Base-by-base conservation (phyloP, 2,113 vertebrate species). In the Lathamus discolor region DNA sequence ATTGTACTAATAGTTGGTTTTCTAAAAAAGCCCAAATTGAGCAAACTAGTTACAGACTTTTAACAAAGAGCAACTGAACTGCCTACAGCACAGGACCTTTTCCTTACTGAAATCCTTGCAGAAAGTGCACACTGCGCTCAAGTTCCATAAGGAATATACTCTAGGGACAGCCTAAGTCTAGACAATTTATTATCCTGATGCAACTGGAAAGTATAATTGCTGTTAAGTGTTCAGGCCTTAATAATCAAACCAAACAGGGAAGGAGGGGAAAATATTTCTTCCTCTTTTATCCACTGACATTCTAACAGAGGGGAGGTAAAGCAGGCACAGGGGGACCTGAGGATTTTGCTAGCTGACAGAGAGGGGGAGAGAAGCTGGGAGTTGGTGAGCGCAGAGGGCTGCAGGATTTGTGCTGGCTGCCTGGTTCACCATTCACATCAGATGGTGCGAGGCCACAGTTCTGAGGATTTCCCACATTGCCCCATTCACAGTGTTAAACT, bases 401-500 rank as follows among this genome's bases (percentile, higher is more conserved):
- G 85, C 1, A 35, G 61, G 35, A 27, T 5, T 31, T 9, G 49
- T 2, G 11, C 41, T 62, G 14, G 23, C 79, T 12, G 94, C 92
- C 94, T 88, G 90, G 28, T 70, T 88, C 94, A 64, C 92, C 90
- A 59, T 92, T 84, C 89, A 75, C 87, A 63, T 92, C 84, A 41
- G 96, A 93, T 43, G 93, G 93, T 90, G 96, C 37, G 90, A 97
- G 97, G 35, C 73, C 4, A 10, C 92, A 68, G 95, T 68, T 86
- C 90, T 25, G 23, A 13, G 90, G 46, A 79, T 96, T 98, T 98
- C 98, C 97, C 97, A 97, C 97, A 88, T 88, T 16, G 55, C 86
- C 96, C 96, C 97, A 94, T 98, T 98, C 97, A 98, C 48, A 46
- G 83, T 52, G 97, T 95, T 96, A 97, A 97, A 97, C 91, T 95